A percentile compares a stretch with the other conserved stretches of the same genome.
Evolutionary conservation across 2,888 invertebrate species (phyloP).

Genomic region (Lysandra coridon): DNA sequence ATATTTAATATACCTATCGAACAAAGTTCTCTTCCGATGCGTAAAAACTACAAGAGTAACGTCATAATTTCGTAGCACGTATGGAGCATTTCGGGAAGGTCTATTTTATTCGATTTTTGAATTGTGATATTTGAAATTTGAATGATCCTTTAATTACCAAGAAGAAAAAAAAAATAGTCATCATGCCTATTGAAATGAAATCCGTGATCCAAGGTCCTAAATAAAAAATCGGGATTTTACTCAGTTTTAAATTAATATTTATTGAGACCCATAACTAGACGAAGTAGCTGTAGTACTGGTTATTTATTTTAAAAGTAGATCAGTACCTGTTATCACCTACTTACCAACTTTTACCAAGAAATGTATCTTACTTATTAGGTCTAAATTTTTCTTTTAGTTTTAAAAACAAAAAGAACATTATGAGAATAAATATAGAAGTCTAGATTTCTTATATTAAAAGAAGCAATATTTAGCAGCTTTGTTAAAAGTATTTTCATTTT

Average conservation of each 20-base stretch:
- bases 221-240: background rate
- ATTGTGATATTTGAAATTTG: too few species aligned
- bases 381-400: background rate
- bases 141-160: too few species aligned
- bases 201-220: constrained; percentile 8
- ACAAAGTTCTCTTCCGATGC: too few species aligned
- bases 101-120: too few species aligned
- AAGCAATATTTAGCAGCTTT: constrained; percentile 10
- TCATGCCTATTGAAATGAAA: background rate
- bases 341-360: background rate
- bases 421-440: background rate
- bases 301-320: background rate
- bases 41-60: too few species aligned
- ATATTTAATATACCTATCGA: too few species aligned
- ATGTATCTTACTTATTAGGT: background rate
- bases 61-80: too few species aligned
- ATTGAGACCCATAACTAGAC: background rate
- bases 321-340: background rate
- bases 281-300: too few species aligned
- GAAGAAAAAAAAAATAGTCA: too few species aligned
- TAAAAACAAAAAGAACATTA: background rate
- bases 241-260: background rate
- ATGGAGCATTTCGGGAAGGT: too few species aligned
- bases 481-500: constrained; percentile 3
- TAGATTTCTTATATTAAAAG: background rate